These are phyloP conservation scores for Chrysolina haemoptera DNA, from an alignment of 2,888 invertebrate species.

Conservation along the genomic window DNA sequence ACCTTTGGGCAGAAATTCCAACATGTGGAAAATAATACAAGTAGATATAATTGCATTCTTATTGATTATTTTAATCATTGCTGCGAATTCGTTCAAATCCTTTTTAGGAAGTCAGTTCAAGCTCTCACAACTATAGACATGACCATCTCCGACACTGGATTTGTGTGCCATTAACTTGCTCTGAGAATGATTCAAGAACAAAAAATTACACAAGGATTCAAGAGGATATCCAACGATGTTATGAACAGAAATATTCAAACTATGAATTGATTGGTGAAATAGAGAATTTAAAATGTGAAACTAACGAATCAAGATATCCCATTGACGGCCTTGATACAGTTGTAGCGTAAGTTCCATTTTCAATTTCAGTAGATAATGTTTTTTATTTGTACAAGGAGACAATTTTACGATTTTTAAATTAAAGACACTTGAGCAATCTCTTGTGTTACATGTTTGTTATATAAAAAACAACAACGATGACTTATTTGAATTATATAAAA, in stretches of 20 bases:
- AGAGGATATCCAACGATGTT: conserved; percentile 50
- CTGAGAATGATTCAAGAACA: conserved; percentile 29
- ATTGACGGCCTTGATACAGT: conserved; percentile 33
- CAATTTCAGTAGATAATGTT: too few relatives aligned
- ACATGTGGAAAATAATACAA: conserved; percentile 48
- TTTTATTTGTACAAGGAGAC: too few relatives aligned
- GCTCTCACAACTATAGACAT: conserved; percentile 56
- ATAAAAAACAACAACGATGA: too few relatives aligned
- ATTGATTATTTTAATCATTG: too few relatives aligned
- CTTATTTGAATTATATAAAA: too few relatives aligned
- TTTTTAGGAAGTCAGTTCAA: conserved; percentile 53
- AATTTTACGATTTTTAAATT: too few relatives aligned
- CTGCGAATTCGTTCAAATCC: too few relatives aligned
- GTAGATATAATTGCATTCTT: too few relatives aligned
- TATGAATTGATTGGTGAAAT: conserved; percentile 36
- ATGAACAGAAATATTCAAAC: conserved; percentile 36
- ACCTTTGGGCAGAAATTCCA: conserved; percentile 31
- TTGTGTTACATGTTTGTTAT: too few relatives aligned
- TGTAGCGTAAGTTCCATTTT: conserved; percentile 39
- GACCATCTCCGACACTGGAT: conserved; percentile 58
- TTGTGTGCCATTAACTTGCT: conserved; percentile 58
- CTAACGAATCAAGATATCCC: conserved; percentile 32
- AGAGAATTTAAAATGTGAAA: conserved; percentile 38
- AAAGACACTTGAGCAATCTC: too few relatives aligned
- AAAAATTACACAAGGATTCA: conserved; percentile 14